Evolutionary conservation across 2,888 invertebrate species (phyloP).

Genomic region (Lottia scabra): DNA sequence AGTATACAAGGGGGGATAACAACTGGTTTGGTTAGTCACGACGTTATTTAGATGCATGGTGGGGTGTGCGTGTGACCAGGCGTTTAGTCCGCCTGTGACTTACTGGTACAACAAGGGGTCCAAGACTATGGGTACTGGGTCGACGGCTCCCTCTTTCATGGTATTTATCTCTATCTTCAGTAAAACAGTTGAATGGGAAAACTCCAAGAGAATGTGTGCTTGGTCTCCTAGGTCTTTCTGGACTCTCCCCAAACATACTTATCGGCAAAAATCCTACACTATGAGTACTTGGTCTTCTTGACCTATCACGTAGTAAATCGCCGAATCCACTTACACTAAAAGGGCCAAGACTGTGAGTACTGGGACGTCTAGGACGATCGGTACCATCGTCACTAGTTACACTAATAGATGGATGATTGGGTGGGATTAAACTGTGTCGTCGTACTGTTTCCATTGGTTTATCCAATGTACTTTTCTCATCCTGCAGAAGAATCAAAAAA

Average conservation of each 20-base stretch:
- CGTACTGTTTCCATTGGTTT: conserved; percentile 43
- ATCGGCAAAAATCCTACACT: conserved; percentile 59
- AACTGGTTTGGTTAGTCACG: background rate
- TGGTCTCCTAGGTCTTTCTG: conserved; percentile 55
- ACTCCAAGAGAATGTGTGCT: conserved; percentile 63
- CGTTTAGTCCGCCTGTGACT: conserved; percentile 30
- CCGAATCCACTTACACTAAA: conserved; percentile 41
- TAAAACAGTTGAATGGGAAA: conserved; percentile 50
- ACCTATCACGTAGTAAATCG: conserved; percentile 30
- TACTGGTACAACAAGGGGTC: conserved; percentile 60
- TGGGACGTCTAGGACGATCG: conserved; percentile 57
- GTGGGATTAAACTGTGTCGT: conserved; percentile 57
- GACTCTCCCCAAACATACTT: conserved; percentile 56
- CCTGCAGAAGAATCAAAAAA: conserved; percentile 24
- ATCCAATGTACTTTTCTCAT: conserved; percentile 44
- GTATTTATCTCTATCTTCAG: conserved; percentile 43
- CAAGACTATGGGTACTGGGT: conserved; percentile 58
- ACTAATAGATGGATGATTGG: conserved; percentile 50
- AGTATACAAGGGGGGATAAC: no score
- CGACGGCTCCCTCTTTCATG: conserved; percentile 41
- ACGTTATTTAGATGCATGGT: background rate
- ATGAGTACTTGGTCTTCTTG: conserved; percentile 52
- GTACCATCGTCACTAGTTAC: conserved; percentile 53
- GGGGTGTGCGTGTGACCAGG: background rate
- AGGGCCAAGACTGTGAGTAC: conserved; percentile 65